Evolutionary conservation across 2,113 vertebrate species (phyloP).

Genomic region (Barbus barbus): DNA sequence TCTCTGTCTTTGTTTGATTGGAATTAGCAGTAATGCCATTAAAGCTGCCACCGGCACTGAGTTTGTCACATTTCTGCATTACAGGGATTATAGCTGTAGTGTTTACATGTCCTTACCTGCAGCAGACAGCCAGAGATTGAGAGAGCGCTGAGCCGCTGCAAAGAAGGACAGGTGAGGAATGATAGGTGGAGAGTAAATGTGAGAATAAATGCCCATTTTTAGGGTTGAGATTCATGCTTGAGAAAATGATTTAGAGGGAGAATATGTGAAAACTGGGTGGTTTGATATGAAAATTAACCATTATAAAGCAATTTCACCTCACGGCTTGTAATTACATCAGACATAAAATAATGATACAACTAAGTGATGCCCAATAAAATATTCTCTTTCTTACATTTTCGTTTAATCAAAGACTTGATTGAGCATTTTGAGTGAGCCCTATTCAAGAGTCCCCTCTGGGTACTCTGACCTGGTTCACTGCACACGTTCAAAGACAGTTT

Average conservation of each 20-base stretch:
- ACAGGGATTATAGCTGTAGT: slow-evolving; percentile 69
- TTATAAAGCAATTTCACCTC: slow-evolving; percentile 45
- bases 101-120: slow-evolving; percentile 57
- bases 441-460: not conserved
- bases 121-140: slow-evolving; percentile 54
- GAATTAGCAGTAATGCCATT: slow-evolving; percentile 76
- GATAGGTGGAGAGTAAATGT: slow-evolving; percentile 54
- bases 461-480: slow-evolving; percentile 54
- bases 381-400: not conserved
- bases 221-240: not conserved
- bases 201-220: slow-evolving; percentile 30
- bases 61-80: slow-evolving; percentile 63
- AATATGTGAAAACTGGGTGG: not conserved
- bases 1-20: slow-evolving; percentile 54
- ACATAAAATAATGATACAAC: slow-evolving; percentile 4
- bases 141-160: slow-evolving; percentile 59
- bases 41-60: slow-evolving; percentile 66
- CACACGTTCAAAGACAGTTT: slow-evolving; percentile 56
- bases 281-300: slow-evolving; percentile 10
- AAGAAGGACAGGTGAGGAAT: slow-evolving; percentile 59
- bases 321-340: not conserved
- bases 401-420: not conserved
- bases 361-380: not conserved
- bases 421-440: not conserved
- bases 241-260: not conserved